A percentile compares a stretch with the other conserved stretches of the same genome.
Conservation (phyloP, 2,797 vertebrate species). For the Enteromius mattozi region DNA sequence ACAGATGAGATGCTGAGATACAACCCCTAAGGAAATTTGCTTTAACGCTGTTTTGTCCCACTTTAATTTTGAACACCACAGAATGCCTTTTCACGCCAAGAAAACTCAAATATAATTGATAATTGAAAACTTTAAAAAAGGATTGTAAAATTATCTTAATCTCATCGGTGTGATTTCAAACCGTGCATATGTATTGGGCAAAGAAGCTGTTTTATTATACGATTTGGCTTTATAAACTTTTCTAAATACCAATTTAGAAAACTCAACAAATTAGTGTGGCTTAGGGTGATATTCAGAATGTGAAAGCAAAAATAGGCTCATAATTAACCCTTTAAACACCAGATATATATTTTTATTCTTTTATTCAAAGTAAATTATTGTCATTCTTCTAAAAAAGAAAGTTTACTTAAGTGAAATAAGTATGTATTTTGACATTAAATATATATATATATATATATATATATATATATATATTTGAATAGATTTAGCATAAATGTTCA, state of each 20-base stretch:
- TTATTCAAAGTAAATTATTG: neutral
- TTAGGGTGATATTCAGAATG: neutral
- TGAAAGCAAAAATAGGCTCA: neutral
- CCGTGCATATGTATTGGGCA: neutral
- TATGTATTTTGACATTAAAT: neutral
- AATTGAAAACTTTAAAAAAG: neutral
- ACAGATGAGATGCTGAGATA: constrained; percentile 15
- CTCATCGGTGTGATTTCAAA: neutral
- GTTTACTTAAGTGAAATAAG: neutral
- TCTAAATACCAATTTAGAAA: neutral
- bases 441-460: neutral
- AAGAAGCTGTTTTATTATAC: neutral
- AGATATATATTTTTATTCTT: neutral
- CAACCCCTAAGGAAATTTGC: constrained; percentile 22
- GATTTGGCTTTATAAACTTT: neutral
- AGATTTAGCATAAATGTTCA: neutral
- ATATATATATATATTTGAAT: neutral
- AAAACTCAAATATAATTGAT: neutral
- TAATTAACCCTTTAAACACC: neutral
- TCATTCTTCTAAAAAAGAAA: neutral
- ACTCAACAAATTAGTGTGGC: too few species aligned
- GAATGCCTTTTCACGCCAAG: neutral
- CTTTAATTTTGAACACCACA: neutral
- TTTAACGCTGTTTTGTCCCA: neutral
- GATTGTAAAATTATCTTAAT: neutral